These are phyloP conservation scores for Sarcophaga caerulescens DNA, from an alignment of 2,888 invertebrate species.

Conservation along the genomic window DNA sequence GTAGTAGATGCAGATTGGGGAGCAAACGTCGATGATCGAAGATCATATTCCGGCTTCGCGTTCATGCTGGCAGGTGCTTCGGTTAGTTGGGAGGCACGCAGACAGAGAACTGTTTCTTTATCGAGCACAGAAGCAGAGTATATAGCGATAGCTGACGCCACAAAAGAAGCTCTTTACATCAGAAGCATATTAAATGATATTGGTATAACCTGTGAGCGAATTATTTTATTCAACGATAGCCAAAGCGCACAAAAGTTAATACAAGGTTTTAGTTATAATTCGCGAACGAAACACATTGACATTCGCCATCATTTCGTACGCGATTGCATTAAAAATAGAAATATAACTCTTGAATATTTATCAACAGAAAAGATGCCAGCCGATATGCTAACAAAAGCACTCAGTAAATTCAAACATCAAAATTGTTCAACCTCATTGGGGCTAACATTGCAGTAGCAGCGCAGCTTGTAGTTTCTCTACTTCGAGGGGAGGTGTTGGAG, in stretches of 20 bases:
- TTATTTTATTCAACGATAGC: conserved; percentile 66
- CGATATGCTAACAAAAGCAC: conserved; percentile 64
- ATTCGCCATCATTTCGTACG: conserved; percentile 61
- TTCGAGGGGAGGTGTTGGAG: too few species aligned
- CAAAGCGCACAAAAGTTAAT: conserved; percentile 63
- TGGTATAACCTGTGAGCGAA: conserved; percentile 16
- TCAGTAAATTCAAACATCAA: conserved; percentile 51
- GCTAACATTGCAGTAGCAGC: too few species aligned
- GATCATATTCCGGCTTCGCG: conserved; percentile 67
- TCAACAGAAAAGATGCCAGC: conserved; percentile 65
- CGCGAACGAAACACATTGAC: conserved; percentile 67
- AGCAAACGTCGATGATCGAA: conserved; percentile 50
- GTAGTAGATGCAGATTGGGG: conserved; percentile 69
- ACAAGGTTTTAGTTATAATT: conserved; percentile 48
- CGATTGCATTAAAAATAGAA: conserved; percentile 46
- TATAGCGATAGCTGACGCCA: conserved; percentile 62
- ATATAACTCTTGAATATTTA: conserved; percentile 59
- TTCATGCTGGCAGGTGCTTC: conserved; percentile 61
- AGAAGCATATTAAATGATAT: conserved; percentile 51
- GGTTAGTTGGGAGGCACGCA: conserved; percentile 68
- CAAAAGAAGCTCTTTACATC: conserved; percentile 64
- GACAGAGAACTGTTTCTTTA: conserved; percentile 64
- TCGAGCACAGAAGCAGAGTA: conserved; percentile 68
- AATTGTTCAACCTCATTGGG: conserved; percentile 52
- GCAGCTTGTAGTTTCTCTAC: too few species aligned